Percentiles rank a stretch among this genome's conserved stretches.
phyloP scores from a whole-genome alignment of 2,797 vertebrate species.

The Notolepis coatsorum region DNA sequence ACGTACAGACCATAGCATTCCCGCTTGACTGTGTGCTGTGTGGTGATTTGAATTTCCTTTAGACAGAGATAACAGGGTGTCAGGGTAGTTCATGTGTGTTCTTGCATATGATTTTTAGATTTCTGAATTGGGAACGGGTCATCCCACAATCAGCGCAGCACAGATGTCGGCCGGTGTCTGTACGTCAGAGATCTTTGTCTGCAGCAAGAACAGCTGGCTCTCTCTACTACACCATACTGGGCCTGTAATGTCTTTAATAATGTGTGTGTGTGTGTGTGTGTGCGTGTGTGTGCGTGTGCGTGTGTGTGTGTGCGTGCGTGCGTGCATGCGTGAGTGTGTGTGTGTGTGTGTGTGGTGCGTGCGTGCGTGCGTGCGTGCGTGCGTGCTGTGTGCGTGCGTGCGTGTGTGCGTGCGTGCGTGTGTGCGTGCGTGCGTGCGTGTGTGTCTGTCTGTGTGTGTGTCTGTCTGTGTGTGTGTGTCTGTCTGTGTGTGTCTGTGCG shows the following conservation, averaged over 20 bases:
- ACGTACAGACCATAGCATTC: conserved; percentile 10
- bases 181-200: conserved; percentile 55
- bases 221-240: conserved; percentile 63
- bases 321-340: not conserved
- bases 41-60: conserved; percentile 61
- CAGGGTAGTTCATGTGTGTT: conserved; percentile 49
- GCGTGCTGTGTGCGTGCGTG: too few species aligned
- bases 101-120: conserved; percentile 65
- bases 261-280: conserved; percentile 54
- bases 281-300: conserved; percentile 9
- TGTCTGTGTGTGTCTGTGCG: not conserved
- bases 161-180: conserved; percentile 75
- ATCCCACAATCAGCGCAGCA: conserved; percentile 49
- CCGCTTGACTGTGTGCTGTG: conserved; percentile 36
- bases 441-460: conserved; percentile 4
- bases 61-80: conserved; percentile 59
- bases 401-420: not conserved
- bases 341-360: not conserved
- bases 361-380: not conserved
- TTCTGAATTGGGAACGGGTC: conserved; percentile 68
- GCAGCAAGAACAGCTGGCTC: conserved; percentile 75
- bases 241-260: conserved; percentile 64
- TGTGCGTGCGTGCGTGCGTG: conserved; percentile 13
- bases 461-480: conserved; percentile 4
- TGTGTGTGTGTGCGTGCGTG: not conserved